Base-by-base conservation (phyloP, 2,113 vertebrate genomes). In the Ibidorhyncha struthersii region DNA sequence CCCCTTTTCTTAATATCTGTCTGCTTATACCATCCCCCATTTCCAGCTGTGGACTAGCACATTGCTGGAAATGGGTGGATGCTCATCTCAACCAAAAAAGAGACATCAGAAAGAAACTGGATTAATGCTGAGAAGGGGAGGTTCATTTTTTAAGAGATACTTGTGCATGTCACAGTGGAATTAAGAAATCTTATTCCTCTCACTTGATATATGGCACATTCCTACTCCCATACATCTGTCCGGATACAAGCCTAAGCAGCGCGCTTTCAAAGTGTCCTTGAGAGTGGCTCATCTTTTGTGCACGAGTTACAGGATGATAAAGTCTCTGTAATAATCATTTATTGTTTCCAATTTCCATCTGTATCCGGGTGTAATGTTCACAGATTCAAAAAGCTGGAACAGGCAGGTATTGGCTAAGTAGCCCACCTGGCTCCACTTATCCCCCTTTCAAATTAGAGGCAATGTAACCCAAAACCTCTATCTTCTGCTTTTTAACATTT, bases 401-500 rank as follows among this genome's bases (percentile, higher is more conserved):
- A 84, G 78, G 91, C 92, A 96, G 65, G 40, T 96, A 93, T 81
- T 86, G 97, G 94, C 87, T 94, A 94, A 96, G 91, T 83, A 97
- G 81, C 66, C 95, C 98, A 98, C 97, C 98, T 98, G 98, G 97
- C 96, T 98, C 95, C 96, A 96, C 96, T 98, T 98, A 98, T 93
- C 95, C 92, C 41, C 59, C 94, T 97, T 98, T 98, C 92, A 97
- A 98, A 98, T 96, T 96, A 98, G 98, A 97, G 95, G 93, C 96
- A 96, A 81, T 36, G 94, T 97, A 98, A 98, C 94, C 97, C 93
- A 89, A 98, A 97, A 95, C 98, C 97, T 98, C 97, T 98, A 98
- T 98, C 97, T 98, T 98, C 95, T 97, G 97, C 96, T 96, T 98
- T 98, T 98, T 98, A 98, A 97, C 97, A 97, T 96, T 98, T 98